Evolutionary conservation across 2,113 vertebrate genomes (phyloP), one percentile per base, ranked within the genome.

Genomic region (Myotis lucifugus): DNA sequence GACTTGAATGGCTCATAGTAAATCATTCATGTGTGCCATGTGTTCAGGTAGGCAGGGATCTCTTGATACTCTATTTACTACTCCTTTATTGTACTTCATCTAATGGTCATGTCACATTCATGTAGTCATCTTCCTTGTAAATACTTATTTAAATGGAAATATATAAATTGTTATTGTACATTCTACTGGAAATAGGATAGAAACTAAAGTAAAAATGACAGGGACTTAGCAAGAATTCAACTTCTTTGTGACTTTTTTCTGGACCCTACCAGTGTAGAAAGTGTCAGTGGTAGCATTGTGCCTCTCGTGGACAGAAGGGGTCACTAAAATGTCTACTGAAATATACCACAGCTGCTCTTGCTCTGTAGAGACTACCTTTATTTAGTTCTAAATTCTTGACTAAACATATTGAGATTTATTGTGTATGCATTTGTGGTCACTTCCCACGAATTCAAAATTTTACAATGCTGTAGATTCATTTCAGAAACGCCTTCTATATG

Each of bases 141-240:
- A 25, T 46, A 1, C 13, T 59, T 91, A 66, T 19, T 42, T 88
- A 82, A 82, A 76, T 70, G 46, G 0, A 85, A 78, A 74, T 56
- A 61, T 13, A 32, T 77, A 27, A 0, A 6, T 87, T 23, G 0
- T 37, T 42, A 56, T 1, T 25, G 0, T 1, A 21, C 34, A n/a
- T 84, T 66, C 21, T 84, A 72, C 18, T 42, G 2, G 13, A 83
- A 85, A 86, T 67, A 54, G 10, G 0, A 19, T 86, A 21, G 19
- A 50, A 90, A 37, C 34, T 5, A 70, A 89, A 70, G 8, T 83
- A 32, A 88, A 78, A 8, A 69, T 0, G 2, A 84, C 15, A 77
- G 1, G 13, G 12, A 70, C 10, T 29, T 50, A 64, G 27, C 0
- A 83, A 88, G 78, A 40, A 46, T 7, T 32, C 8, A 42, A 6